Percentiles rank a stretch among this genome's conserved stretches.
These are phyloP conservation scores for Melanerpes formicivorus DNA, from an alignment of 2,113 vertebrate species.

Conservation along the genomic window DNA sequence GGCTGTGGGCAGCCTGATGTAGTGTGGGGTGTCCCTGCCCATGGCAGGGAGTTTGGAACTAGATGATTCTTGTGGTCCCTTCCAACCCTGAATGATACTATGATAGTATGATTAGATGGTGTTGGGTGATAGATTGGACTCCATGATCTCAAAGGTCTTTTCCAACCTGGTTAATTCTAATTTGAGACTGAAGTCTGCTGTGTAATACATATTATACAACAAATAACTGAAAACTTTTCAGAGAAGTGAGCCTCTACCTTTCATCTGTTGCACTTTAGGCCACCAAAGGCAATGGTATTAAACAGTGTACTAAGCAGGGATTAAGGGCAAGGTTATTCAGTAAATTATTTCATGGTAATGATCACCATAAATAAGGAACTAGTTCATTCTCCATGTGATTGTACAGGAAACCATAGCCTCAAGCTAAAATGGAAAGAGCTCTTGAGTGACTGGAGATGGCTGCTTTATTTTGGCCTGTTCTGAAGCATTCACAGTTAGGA, in stretches of 20 bases:
- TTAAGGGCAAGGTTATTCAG: neutral
- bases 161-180: too few species aligned
- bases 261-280: neutral
- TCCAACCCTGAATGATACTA: too few species aligned
- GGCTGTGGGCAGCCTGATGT: too few species aligned
- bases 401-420: neutral
- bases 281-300: neutral
- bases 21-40: too few species aligned
- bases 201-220: neutral
- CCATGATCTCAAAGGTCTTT: too few species aligned
- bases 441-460: neutral
- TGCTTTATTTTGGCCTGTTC: neutral
- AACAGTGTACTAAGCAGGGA: neutral
- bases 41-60: too few species aligned
- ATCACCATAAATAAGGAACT: conserved; percentile 23
- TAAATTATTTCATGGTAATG: conserved; percentile 9
- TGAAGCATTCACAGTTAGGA: neutral
- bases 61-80: too few species aligned
- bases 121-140: too few species aligned
- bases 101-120: too few species aligned
- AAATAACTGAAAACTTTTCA: neutral
- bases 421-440: neutral
- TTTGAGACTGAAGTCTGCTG: neutral
- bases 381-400: neutral
- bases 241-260: neutral